These are phyloP conservation scores for Acipenser oxyrinchus DNA, from an alignment of 2,797 vertebrate species.

Conservation along the genomic window DNA sequence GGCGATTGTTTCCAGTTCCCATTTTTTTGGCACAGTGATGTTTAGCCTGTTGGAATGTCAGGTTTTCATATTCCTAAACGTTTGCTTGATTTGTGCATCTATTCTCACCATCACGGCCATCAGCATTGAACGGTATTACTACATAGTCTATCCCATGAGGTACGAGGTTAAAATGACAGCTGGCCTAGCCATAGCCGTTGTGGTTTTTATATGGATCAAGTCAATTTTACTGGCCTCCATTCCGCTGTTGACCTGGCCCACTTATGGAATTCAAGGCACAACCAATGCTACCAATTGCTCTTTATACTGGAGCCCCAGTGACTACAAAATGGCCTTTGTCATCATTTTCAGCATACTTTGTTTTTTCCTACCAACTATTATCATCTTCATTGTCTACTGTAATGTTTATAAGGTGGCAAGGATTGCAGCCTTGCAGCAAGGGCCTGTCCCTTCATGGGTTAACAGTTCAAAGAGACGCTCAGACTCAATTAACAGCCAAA, in stretches of 20 bases:
- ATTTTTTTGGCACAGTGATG: slow-evolving; percentile 62
- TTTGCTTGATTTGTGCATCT: slow-evolving; percentile 76
- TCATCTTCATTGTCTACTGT: slow-evolving; percentile 79
- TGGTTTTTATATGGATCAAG: slow-evolving; percentile 74
- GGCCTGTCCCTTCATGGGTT: slow-evolving; percentile 52
- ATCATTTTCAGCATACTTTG: slow-evolving; percentile 71
- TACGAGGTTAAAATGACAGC: slow-evolving; percentile 82
- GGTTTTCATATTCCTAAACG: slow-evolving; percentile 72
- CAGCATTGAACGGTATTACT: slow-evolving; percentile 84
- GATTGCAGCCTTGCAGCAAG: slow-evolving; percentile 67
- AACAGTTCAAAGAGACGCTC: slow-evolving; percentile 55
- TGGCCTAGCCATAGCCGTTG: slow-evolving; percentile 61
- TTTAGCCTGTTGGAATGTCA: slow-evolving; percentile 74
- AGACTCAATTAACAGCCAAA: slow-evolving; percentile 78
- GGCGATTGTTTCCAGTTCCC: slow-evolving; percentile 73
- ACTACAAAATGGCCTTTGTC: slow-evolving; percentile 64
- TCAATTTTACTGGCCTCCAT: slow-evolving; percentile 67
- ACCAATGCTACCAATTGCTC: slow-evolving; percentile 69
- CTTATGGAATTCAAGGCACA: slow-evolving; percentile 50
- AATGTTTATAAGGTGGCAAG: slow-evolving; percentile 83
- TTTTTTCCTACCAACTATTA: slow-evolving; percentile 71
- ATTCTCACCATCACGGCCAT: slow-evolving; percentile 84
- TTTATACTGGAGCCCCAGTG: slow-evolving; percentile 68
- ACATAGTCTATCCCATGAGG: slow-evolving; percentile 83
- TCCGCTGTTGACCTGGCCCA: slow-evolving; percentile 70